These are phyloP conservation scores for Nibea coibor DNA, from an alignment of 2,113 vertebrate species.

Conservation along the genomic window DNA sequence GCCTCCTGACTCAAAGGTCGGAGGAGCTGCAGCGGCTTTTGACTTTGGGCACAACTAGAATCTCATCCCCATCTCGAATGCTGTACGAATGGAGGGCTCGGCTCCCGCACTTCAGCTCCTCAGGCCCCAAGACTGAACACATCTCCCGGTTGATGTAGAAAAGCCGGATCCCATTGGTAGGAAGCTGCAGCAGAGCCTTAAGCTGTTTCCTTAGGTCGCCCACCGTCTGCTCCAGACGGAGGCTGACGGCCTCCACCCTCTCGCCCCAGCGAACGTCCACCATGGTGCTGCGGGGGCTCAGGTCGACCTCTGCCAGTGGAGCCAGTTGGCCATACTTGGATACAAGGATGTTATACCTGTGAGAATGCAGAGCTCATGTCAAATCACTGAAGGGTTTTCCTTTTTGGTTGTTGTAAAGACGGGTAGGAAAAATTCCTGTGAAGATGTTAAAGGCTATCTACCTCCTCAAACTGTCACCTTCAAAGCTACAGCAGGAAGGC, in stretches of 20 bases:
- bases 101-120: conserved; percentile 92
- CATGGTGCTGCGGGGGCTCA: conserved; percentile 88
- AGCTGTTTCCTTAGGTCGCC: conserved; percentile 94
- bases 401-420: too few relatives aligned
- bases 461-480: too few relatives aligned
- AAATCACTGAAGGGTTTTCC: neutral
- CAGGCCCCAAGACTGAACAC: conserved; percentile 86
- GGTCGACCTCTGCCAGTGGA: conserved; percentile 94
- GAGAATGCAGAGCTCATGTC: neutral
- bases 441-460: too few relatives aligned
- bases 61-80: conserved; percentile 95
- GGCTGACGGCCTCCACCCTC: conserved; percentile 88
- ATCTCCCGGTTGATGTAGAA: conserved; percentile 93
- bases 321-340: conserved; percentile 94
- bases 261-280: conserved; percentile 94
- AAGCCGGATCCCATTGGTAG: conserved; percentile 90
- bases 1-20: conserved; percentile 33
- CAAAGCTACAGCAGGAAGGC: too few relatives aligned
- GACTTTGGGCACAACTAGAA: conserved; percentile 91
- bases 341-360: conserved; percentile 92
- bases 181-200: conserved; percentile 88
- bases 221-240: conserved; percentile 94
- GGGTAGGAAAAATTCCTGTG: too few relatives aligned
- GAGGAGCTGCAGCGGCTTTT: conserved; percentile 84
- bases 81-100: conserved; percentile 93